Evolutionary conservation across 2,113 vertebrate species (phyloP), one percentile per base, ranked within the genome.

Genomic region (Pantherophis guttatus): DNA sequence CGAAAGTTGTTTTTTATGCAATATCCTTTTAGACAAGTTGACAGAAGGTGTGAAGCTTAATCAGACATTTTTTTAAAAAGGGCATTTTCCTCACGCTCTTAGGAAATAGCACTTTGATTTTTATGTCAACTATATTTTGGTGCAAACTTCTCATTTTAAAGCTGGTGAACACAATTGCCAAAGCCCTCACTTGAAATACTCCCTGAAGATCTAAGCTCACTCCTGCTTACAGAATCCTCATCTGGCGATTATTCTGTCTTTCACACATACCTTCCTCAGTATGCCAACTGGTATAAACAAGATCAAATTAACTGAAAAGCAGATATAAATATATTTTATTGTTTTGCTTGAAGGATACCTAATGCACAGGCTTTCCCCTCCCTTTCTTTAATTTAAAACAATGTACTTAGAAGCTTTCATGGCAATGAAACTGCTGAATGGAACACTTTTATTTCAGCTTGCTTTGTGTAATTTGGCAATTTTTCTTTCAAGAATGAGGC

Each of bases 341-440:
- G 52, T 55, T 88, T n/a, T 90, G 54, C 59, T 91, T 7, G 90
- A 53, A 89, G 50, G 87, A 39, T 86, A 86, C 26, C 44, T 50
- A 81, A 81, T 81, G 48, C 44, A 50, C 50, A 55, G 54, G 21
- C 89, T 93, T 62, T 58, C 87, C 92, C 50, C 13, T 7, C 3
- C 53, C 2, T 86, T 87, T 93, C 70, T 13, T 88, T 90, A 44
- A 89, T 94, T 92, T 96, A 17, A 92, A 93, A 93, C 44, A 93
- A 59, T 92, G 24, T 50, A 95, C 44, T 92, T 92, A 26, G 58
- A 52, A 95, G 87, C 90, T 52, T 87, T 59, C 50, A 33, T 33
- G 9, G 44, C 26, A 11, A 65, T 93, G 55, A 19, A 88, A 52
- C 26, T 93, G 1, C 11, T 88, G 87, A 94, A 93, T 50, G 70